Evolutionary conservation across 2,113 vertebrate genomes (phyloP).

Genomic region (Macaca mulatta): DNA sequence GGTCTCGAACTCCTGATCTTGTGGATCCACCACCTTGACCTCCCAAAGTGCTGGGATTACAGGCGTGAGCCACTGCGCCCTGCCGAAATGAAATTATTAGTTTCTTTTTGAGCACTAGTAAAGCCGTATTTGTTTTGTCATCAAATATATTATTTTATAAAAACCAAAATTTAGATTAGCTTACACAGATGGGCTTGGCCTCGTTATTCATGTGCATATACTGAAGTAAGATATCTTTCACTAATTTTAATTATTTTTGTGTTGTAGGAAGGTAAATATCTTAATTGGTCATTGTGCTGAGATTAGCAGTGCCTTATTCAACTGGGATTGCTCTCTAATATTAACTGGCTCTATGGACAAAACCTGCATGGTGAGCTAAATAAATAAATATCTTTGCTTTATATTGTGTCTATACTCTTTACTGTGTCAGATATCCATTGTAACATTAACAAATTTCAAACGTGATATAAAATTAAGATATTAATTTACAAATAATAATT

Average conservation of each 20-base stretch:
- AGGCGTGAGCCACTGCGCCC: too few relatives aligned
- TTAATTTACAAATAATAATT: background rate
- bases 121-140: background rate
- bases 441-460: background rate
- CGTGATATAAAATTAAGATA: background rate
- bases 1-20: too few relatives aligned
- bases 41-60: too few relatives aligned
- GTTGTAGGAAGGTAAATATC: conserved; percentile 87
- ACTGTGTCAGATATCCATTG: background rate
- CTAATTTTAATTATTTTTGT: background rate
- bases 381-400: background rate
- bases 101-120: background rate
- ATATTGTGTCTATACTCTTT: rapidly evolving
- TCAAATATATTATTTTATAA: background rate
- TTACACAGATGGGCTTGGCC: background rate
- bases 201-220: background rate
- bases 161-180: background rate
- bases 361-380: conserved; percentile 91
- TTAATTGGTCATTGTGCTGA: conserved; percentile 92
- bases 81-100: background rate
- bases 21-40: too few relatives aligned
- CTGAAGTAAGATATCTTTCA: background rate
- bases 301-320: conserved; percentile 93
- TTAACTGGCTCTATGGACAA: conserved; percentile 94
- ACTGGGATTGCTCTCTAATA: conserved; percentile 94